Evolutionary conservation across 2,888 invertebrate genomes (phyloP), one percentile per base, ranked within the genome.

Genomic region (Megalurothrips usitatus): DNA sequence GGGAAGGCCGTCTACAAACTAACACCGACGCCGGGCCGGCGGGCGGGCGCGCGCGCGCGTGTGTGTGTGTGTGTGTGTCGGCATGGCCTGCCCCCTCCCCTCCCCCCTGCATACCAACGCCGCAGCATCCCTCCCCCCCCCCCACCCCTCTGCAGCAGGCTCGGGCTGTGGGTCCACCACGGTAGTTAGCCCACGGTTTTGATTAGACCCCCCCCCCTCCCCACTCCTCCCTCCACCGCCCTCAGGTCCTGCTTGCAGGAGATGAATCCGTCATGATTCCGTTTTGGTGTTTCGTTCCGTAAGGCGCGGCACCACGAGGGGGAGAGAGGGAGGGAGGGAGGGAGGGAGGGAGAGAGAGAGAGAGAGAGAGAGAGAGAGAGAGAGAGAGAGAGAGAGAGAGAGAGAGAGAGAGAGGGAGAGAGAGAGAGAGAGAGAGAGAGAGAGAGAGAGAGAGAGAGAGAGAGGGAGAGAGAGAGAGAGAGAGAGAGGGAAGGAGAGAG

Each of bases 81-180:
- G 19, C 63, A 14, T n/a, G n/a, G 48, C 58, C 80, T 68, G 84
- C 80, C 75, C 43, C 79, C 80, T 81, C 63, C 80, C 84, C 85
- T 85, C 86, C 85, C 85, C 86, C 85, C 78, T 78, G 78, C 49
- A 49, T 81, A 78, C 80, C 80, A 79, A 49, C 2, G 26, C 81
- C 34, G 34, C 26, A 47, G 49, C 63, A 48, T 78, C 82, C 43
- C 78, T 19, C 26, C 81, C 49, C 79, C 82, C 19, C 79, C 49
- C 58, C 79, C 80, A 80, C 34, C 47, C 78, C 23, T 68, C 48
- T 26, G 58, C 75, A 26, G n/a, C n/a, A n/a, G n/a, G n/a, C n/a
- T n/a, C n/a, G n/a, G 34, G 34, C 34, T 43, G 34, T 43, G 6
- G 34, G 34, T 6, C 34, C 34, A 43, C 80, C 82, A 80, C 81